These are phyloP conservation scores for Actinostola sp. DNA, from an alignment of 92 coral and sea anemone genomes.

Conservation along the genomic window DNA sequence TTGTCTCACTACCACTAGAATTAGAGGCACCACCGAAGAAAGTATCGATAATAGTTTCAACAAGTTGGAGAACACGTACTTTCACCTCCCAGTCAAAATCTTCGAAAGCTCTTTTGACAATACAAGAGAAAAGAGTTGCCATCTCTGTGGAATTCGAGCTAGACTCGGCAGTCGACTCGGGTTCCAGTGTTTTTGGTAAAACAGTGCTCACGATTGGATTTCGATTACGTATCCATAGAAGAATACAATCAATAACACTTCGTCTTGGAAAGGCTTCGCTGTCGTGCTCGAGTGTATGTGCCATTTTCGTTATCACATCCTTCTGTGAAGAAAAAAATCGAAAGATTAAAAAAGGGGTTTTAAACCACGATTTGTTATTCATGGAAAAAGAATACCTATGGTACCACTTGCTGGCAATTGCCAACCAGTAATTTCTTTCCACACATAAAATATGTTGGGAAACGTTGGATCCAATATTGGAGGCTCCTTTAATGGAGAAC, in stretches of 20 bases:
- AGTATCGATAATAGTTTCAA: slow-evolving; percentile 55
- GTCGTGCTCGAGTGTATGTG: slow-evolving; percentile 54
- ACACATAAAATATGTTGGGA: too few relatives aligned
- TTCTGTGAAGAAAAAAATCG: slow-evolving; percentile 46
- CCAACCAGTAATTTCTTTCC: too few relatives aligned
- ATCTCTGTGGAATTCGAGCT: neutral
- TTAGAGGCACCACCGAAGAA: too few relatives aligned
- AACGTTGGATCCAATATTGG: too few relatives aligned
- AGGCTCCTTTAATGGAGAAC: too few relatives aligned
- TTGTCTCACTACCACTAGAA: neutral
- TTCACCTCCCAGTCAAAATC: slow-evolving; percentile 99
- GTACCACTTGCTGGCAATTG: neutral
- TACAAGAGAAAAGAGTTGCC: slow-evolving; percentile 2
- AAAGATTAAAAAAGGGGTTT: neutral
- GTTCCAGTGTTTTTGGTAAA: neutral
- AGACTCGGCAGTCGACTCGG: neutral
- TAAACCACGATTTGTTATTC: neutral
- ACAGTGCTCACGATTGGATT: slow-evolving; percentile 50
- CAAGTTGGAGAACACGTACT: slow-evolving; percentile 70
- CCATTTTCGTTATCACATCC: slow-evolving; percentile 54
- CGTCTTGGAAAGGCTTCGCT: slow-evolving; percentile 95
- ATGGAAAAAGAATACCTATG: neutral
- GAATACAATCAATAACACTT: slow-evolving; percentile 65
- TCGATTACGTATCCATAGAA: slow-evolving; percentile 53
- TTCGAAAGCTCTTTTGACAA: slow-evolving; percentile 33